phyloP scores from a whole-genome alignment of 1,140 invertebrate genomes.

The Pogonognathellus flavescens region DNA sequence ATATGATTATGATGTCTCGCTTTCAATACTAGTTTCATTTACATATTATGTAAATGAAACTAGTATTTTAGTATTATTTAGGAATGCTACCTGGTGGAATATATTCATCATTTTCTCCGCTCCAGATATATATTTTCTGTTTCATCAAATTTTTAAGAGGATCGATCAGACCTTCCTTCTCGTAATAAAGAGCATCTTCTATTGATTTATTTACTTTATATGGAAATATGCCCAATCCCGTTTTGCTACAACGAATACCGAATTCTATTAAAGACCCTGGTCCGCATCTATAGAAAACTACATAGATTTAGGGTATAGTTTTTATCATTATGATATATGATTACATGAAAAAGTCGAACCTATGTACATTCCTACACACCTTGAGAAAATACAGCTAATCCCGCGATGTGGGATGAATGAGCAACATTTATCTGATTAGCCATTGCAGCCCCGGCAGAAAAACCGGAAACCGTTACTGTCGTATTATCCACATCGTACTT shows the following conservation, averaged over 20 bases:
- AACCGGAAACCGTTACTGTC: slow-evolving; percentile 56
- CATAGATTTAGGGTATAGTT: background rate
- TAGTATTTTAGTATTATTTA: background rate
- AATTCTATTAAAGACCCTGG: slow-evolving; percentile 54
- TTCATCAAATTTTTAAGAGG: slow-evolving; percentile 46
- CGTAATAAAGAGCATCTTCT: slow-evolving; percentile 53
- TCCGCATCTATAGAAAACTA: slow-evolving; percentile 63
- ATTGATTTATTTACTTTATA: slow-evolving; percentile 57
- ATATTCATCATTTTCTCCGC: slow-evolving; percentile 61
- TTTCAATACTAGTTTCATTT: background rate
- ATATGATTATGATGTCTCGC: too few relatives aligned
- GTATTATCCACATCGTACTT: slow-evolving; percentile 15
- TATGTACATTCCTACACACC: slow-evolving; percentile 6
- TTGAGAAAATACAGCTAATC: slow-evolving; percentile 63
- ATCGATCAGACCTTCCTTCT: slow-evolving; percentile 58
- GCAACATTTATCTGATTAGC: slow-evolving; percentile 53
- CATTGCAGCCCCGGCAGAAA: slow-evolving; percentile 59
- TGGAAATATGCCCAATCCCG: slow-evolving; percentile 51
- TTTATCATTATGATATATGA: background rate
- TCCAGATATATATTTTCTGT: slow-evolving; percentile 62
- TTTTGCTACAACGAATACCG: slow-evolving; percentile 57
- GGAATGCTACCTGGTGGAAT: slow-evolving; percentile 52
- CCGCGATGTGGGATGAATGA: slow-evolving; percentile 57
- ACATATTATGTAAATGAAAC: background rate
- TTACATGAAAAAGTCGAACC: background rate